These are phyloP conservation scores for Tympanuchus pallidicinctus DNA, from an alignment of 2,113 vertebrate species.

Conservation along the genomic window DNA sequence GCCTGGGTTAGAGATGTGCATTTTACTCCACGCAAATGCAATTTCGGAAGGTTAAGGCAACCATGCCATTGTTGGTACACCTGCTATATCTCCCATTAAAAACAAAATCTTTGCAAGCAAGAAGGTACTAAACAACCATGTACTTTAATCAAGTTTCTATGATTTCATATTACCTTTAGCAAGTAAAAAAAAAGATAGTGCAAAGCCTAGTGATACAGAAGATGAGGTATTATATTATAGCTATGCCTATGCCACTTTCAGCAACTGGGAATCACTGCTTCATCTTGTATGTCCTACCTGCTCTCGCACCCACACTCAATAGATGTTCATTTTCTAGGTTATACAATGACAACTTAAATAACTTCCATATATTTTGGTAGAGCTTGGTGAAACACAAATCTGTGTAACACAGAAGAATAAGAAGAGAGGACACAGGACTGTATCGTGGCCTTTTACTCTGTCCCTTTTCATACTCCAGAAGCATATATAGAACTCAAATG, in stretches of 20 bases:
- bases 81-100: not conserved
- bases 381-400: not conserved
- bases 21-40: accelerated
- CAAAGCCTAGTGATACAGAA: not conserved
- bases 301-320: not conserved
- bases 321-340: not conserved
- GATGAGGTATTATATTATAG: not conserved
- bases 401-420: not conserved
- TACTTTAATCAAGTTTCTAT: not conserved
- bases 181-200: not conserved
- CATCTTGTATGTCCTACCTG: not conserved
- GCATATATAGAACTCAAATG: not conserved
- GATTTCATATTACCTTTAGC: not conserved
- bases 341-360: not conserved
- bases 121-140: not conserved
- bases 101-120: not conserved
- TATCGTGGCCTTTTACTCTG: not conserved
- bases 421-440: not conserved
- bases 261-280: not conserved
- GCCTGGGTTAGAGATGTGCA: not conserved
- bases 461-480: not conserved
- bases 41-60: not conserved
- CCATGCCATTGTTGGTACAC: not conserved
- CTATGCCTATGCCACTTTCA: not conserved
- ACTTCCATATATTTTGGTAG: not conserved